Evolutionary conservation across 2,888 invertebrate genomes (phyloP).

Genomic region (Cinara cedri): DNA sequence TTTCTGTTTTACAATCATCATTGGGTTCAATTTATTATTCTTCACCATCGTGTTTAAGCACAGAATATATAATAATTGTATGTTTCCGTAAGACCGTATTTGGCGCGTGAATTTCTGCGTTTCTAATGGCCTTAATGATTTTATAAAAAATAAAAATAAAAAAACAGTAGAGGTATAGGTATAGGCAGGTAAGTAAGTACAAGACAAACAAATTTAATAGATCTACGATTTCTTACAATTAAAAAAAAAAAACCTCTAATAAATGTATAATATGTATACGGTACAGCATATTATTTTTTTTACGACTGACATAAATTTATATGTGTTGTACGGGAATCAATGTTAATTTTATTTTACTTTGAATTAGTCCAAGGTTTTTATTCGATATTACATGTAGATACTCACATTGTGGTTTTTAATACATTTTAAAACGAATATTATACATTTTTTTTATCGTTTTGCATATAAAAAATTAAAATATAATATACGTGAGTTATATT

Average conservation of each 20-base stretch:
- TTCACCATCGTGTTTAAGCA: background rate
- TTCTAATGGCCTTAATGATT: slow-evolving; percentile 53
- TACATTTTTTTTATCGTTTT: background rate
- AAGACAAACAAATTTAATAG: slow-evolving; percentile 30
- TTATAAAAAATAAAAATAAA: slow-evolving; percentile 2
- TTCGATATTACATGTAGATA: too few species aligned
- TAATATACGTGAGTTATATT: background rate
- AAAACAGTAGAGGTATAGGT: background rate
- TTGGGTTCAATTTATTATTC: slow-evolving; percentile 1
- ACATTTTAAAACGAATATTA: background rate
- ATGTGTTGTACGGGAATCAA: background rate
- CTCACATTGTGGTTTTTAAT: background rate
- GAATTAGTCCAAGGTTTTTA: slow-evolving; percentile 23
- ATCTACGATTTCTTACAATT: slow-evolving; percentile 34
- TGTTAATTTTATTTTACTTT: background rate
- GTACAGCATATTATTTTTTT: background rate
- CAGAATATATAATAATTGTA: slow-evolving; percentile 45
- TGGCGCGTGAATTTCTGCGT: slow-evolving; percentile 55
- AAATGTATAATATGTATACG: background rate
- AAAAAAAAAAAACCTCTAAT: slow-evolving; percentile 3
- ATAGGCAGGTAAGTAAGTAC: too few species aligned
- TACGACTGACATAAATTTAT: background rate
- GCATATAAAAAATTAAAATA: too few species aligned
- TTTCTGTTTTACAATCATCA: slow-evolving; percentile 11
- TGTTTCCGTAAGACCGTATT: slow-evolving; percentile 46